Conservation (phyloP, 2,113 vertebrate genomes). For the Perccottus glenii region DNA sequence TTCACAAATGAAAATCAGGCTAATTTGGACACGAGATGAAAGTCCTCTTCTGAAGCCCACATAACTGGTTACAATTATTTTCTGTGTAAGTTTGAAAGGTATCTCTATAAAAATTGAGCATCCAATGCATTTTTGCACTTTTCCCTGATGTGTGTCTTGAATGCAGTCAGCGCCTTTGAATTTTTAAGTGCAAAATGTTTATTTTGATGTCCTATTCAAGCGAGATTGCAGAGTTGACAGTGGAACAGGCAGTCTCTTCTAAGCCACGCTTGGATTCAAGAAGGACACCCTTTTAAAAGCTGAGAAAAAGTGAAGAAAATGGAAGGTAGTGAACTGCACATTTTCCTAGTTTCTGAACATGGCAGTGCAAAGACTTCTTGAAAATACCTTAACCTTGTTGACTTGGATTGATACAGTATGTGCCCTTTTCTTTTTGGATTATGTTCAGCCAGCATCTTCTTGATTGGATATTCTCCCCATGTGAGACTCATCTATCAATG, state of each 20-base stretch:
- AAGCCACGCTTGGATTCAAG: slow-evolving; percentile 28
- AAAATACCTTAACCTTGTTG: background rate
- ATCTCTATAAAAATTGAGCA: background rate
- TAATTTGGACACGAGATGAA: slow-evolving; percentile 7
- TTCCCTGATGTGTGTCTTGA: background rate
- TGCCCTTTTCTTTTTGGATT: slow-evolving; percentile 9
- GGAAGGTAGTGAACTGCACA: slow-evolving; percentile 25
- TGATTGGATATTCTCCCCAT: slow-evolving; percentile 3
- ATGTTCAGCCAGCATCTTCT: slow-evolving; percentile 4
- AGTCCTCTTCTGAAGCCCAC: background rate
- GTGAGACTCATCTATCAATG: slow-evolving; percentile 45
- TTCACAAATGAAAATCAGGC: slow-evolving; percentile 18
- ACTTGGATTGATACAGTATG: background rate
- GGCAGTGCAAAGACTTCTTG: slow-evolving; percentile 1
- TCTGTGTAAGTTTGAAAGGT: background rate
- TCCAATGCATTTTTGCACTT: background rate
- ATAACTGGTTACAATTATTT: background rate
- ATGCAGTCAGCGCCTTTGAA: slow-evolving; percentile 36
- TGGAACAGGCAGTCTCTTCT: slow-evolving; percentile 14
- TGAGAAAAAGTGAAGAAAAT: slow-evolving; percentile 27
- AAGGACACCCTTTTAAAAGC: slow-evolving; percentile 23
- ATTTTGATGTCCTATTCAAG: slow-evolving; percentile 35
- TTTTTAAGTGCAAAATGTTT: slow-evolving; percentile 50
- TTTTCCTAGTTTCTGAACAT: background rate
- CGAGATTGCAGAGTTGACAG: slow-evolving; percentile 25